Evolutionary conservation across 2,888 invertebrate species (phyloP), one percentile per base, ranked within the genome.

Genomic region (Nomada fabriciana): DNA sequence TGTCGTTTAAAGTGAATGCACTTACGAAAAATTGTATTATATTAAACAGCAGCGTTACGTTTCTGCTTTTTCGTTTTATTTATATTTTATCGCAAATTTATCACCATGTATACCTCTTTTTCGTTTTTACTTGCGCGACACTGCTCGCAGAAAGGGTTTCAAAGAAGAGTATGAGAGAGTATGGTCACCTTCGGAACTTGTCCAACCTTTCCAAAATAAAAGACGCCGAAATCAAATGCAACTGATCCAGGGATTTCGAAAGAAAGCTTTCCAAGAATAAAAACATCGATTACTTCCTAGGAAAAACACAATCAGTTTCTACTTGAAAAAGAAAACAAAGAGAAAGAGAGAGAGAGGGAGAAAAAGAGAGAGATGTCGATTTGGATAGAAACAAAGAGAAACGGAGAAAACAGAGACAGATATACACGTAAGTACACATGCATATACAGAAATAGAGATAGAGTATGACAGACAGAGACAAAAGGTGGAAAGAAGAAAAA

Each of bases 221-320:
- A 93, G 93, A 93, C 90, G 93, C 90, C 93, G 93, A 93, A 92
- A 93, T 93, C 93, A 93, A 93, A 93, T 93, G 93, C 92, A 93
- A 93, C 90, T 93, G 93, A 93, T 93, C 93, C 93, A 93, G 92
- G 86, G 93, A 93, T 93, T 93, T 93, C 89, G 93, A 93, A 90
- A 93, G 93, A 91, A 93, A 92, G 91, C 93, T 93, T 92, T 92
- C 89, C 88, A 87, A 89, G 89, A 90, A 91, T 87, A 90, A 90
- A 90, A 90, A 86, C 74, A 89, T 89, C 81, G 87, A 90, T 88
- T 89, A 89, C 86, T 90, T 86, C 73, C 82, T 87, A 80, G 84
- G 85, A 78, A 73, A 80, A 82, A 83, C 83, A 83, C 76, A 84
- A 80, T 85, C 84, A 83, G 55, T 82, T 73, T 82, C 82, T 83